Evolutionary conservation across 2,797 vertebrate species (phyloP).

Genomic region (Pseudochirops cupreus): DNA sequence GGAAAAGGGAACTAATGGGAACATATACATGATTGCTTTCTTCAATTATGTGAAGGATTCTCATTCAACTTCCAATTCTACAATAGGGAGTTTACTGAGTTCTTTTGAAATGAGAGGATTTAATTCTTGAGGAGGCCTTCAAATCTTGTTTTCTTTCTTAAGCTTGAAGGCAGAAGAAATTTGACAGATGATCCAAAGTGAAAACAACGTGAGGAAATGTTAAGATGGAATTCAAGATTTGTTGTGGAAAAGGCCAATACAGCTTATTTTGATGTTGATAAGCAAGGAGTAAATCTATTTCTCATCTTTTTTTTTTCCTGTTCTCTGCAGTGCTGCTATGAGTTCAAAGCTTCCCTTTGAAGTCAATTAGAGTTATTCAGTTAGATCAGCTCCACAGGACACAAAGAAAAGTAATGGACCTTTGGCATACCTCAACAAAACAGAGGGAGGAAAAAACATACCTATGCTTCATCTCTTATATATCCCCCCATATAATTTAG

Average conservation of each 20-base stretch:
- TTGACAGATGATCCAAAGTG: neutral
- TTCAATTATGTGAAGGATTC: neutral
- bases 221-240: neutral
- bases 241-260: neutral
- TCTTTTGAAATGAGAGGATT: neutral
- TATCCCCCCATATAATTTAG: neutral
- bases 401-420: neutral
- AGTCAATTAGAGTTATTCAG: neutral
- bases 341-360: neutral
- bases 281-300: neutral
- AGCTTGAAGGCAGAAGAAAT: neutral
- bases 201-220: neutral
- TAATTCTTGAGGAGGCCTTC: neutral
- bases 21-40: neutral
- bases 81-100: neutral
- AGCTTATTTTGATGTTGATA: constrained; percentile 5
- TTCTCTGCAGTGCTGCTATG: constrained; percentile 2
- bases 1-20: neutral
- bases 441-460: neutral
- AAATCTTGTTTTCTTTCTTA: neutral
- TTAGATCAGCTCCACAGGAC: constrained; percentile 35
- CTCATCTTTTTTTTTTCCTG: neutral
- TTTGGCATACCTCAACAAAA: constrained; percentile 5
- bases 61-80: neutral
- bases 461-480: neutral